Conservation (phyloP, 2,888 invertebrate species). For the Caenorhabditis sp. region DNA sequence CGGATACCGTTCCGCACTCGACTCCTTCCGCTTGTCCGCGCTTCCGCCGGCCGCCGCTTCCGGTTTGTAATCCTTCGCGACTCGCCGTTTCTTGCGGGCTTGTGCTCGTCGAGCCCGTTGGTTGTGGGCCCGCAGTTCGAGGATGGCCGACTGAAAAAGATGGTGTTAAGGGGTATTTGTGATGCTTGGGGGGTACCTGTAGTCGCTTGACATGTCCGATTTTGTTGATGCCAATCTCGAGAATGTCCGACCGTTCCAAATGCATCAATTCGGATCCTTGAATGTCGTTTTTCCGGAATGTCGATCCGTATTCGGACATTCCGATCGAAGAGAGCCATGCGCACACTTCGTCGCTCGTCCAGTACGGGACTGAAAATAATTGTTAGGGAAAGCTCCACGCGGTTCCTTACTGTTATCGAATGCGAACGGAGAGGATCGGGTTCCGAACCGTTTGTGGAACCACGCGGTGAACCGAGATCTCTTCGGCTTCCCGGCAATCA, state of each 20-base stretch:
- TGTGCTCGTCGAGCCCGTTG: slow-evolving; percentile 35
- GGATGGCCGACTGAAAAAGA: slow-evolving; percentile 46
- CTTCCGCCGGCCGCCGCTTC: neutral
- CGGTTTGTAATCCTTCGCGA: slow-evolving; percentile 26
- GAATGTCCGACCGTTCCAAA: slow-evolving; percentile 85
- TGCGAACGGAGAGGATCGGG: slow-evolving; percentile 24
- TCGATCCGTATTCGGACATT: slow-evolving; percentile 91
- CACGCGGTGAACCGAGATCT: slow-evolving; percentile 59
- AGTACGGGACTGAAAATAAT: slow-evolving; percentile 80
- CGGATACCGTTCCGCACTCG: slow-evolving; percentile 21
- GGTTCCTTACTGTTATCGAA: slow-evolving; percentile 45
- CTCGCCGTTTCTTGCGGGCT: slow-evolving; percentile 39
- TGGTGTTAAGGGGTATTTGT: too few species aligned
- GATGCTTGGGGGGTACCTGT: slow-evolving; percentile 80
- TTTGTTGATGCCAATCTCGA: slow-evolving; percentile 92
- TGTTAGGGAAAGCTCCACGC: neutral
- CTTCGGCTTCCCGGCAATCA: slow-evolving; percentile 54
- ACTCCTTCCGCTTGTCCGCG: slow-evolving; percentile 31
- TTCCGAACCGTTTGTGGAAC: slow-evolving; percentile 60
- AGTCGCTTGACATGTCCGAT: slow-evolving; percentile 96
- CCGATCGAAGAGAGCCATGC: slow-evolving; percentile 92
- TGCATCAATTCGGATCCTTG: slow-evolving; percentile 64
- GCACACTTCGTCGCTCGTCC: slow-evolving; percentile 92
- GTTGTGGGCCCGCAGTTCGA: slow-evolving; percentile 35
- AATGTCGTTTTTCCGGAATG: slow-evolving; percentile 84